phyloP scores from a whole-genome alignment of 2,797 vertebrate genomes.

The Mastacembelus armatus region DNA sequence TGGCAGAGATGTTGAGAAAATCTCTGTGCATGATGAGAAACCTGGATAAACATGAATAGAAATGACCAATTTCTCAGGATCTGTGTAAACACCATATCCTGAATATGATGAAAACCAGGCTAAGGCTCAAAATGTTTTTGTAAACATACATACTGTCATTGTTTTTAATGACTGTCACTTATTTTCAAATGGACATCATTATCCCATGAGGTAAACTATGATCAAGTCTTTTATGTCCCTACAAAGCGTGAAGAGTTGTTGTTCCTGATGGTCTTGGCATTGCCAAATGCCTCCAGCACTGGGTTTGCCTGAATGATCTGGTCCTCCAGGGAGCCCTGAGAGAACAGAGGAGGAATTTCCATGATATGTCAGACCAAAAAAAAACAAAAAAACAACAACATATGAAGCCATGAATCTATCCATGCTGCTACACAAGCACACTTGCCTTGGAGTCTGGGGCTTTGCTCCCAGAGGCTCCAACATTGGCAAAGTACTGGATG shows the following conservation, averaged over 20 bases:
- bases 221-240: conserved; percentile 24
- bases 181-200: too few species aligned
- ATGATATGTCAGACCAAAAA: background rate
- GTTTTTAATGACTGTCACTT: too few species aligned
- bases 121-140: too few species aligned
- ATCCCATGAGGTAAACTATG: background rate
- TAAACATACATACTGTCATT: too few species aligned
- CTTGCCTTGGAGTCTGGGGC: conserved; percentile 68
- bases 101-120: too few species aligned
- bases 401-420: background rate
- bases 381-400: conserved; percentile 1
- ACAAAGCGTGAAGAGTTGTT: conserved; percentile 82
- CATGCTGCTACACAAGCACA: background rate
- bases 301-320: conserved; percentile 82
- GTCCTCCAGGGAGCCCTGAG: conserved; percentile 77
- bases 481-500: conserved; percentile 79
- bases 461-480: conserved; percentile 75
- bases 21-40: too few species aligned
- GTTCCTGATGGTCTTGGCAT: conserved; percentile 83
- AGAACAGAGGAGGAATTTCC: background rate
- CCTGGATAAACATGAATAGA: too few species aligned
- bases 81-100: too few species aligned
- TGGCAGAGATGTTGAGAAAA: too few species aligned
- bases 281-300: conserved; percentile 80
- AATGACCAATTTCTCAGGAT: too few species aligned